Conservation (phyloP, 2,797 vertebrate species). For the Pseudochromis fuscus region DNA sequence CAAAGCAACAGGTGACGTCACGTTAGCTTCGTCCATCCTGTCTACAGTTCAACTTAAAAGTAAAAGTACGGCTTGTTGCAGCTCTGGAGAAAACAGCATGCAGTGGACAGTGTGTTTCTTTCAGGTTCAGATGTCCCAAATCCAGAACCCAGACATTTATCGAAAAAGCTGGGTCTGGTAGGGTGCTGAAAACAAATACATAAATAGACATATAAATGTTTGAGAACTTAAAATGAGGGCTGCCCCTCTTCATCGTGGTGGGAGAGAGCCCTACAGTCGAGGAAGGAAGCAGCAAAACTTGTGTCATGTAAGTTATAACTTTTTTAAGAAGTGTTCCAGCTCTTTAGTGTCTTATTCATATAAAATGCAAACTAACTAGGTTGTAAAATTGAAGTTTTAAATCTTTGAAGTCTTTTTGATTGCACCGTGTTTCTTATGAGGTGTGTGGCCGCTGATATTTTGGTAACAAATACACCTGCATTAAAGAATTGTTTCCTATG, state of each 20-base stretch:
- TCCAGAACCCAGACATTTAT: too few species aligned
- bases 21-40: too few species aligned
- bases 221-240: slow-evolving; percentile 23
- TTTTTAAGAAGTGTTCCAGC: slow-evolving; percentile 31
- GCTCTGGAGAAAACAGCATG: too few species aligned
- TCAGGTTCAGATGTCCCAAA: too few species aligned
- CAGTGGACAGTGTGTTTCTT: too few species aligned
- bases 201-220: slow-evolving; percentile 10
- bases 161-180: neutral
- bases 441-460: slow-evolving; percentile 22
- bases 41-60: too few species aligned
- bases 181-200: neutral
- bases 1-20: too few species aligned
- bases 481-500: slow-evolving; percentile 17
- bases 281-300: slow-evolving; percentile 15
- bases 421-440: slow-evolving; percentile 10
- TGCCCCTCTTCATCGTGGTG: neutral
- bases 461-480: slow-evolving; percentile 26
- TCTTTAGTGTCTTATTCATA: neutral
- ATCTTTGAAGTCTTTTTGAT: slow-evolving; percentile 4
- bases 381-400: slow-evolving; percentile 11
- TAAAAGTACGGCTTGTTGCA: too few species aligned
- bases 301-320: slow-evolving; percentile 19
- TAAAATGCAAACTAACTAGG: neutral
- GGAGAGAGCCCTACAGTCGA: slow-evolving; percentile 4